Percentiles rank a stretch among this genome's conserved stretches.
Conservation (phyloP, 2,888 invertebrate species). For the Mimas tiliae region DNA sequence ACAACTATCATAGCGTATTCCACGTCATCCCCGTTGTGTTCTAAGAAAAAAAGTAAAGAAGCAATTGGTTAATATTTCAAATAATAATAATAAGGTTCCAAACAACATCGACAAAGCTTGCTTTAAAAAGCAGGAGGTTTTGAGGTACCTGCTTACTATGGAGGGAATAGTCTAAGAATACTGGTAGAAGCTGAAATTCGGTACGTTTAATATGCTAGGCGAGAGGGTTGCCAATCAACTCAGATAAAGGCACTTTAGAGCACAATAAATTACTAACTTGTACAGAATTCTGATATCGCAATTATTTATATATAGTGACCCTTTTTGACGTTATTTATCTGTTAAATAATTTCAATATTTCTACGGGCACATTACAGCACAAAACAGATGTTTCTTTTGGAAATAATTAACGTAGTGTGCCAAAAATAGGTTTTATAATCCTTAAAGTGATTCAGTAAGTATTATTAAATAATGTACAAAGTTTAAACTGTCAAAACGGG, state of each 20-base stretch:
- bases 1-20: constrained; percentile 96
- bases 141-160: not conserved
- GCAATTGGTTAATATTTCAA: constrained; percentile 8
- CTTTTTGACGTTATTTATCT: not conserved
- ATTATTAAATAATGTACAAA: not conserved
- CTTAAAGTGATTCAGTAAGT: not conserved
- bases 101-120: constrained; percentile 75
- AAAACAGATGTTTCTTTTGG: no score
- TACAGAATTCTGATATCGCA: constrained; percentile 1
- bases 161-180: constrained; percentile 21
- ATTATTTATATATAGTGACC: not conserved
- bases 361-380: no score
- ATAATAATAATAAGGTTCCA: constrained; percentile 26
- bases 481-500: not conserved
- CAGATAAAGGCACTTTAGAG: not conserved
- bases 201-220: constrained; percentile 3
- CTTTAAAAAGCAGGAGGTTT: constrained; percentile 64
- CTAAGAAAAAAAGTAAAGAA: constrained; percentile 47
- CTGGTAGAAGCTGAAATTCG: constrained; percentile 7
- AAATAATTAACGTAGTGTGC: not conserved
- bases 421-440: no score
- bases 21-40: constrained; percentile 89
- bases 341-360: not conserved
- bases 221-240: not conserved
- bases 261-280: not conserved